These are phyloP conservation scores for Psophia crepitans DNA, from an alignment of 2,113 vertebrate species.

Conservation along the genomic window DNA sequence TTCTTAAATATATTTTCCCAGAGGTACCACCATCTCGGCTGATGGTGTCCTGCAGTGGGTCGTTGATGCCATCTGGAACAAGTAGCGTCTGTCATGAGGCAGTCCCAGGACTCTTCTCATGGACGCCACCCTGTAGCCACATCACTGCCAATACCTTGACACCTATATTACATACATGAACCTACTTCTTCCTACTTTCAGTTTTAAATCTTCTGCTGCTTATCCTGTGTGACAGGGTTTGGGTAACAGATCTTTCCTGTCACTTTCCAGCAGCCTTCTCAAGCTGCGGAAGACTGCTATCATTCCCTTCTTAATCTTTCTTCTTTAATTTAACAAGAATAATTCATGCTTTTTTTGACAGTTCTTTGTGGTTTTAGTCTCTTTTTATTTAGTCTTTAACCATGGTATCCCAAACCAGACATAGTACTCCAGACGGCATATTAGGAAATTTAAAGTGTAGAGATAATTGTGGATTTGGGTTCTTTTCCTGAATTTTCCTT, in stretches of 20 bases:
- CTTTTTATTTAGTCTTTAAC: not conserved
- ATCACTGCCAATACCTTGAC: not conserved
- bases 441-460: not conserved
- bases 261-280: not conserved
- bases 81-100: fast-evolving
- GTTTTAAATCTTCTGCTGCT: not conserved
- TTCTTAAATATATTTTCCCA: not conserved
- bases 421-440: not conserved
- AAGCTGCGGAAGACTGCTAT: not conserved
- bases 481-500: not conserved
- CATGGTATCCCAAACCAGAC: not conserved
- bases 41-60: not conserved
- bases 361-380: not conserved
- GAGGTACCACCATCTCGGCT: not conserved
- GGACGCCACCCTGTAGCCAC: not conserved
- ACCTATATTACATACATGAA: fast-evolving
- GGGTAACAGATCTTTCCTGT: not conserved
- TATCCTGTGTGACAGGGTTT: not conserved
- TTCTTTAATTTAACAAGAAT: not conserved
- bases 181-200: not conserved
- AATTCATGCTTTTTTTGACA: not conserved
- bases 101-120: not conserved
- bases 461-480: not conserved
- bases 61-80: not conserved
- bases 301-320: not conserved